Percentiles rank a stretch among this genome's conserved stretches.
These are phyloP conservation scores for Nasonia longicornis DNA, from an alignment of 1,140 invertebrate species.

Conservation along the genomic window DNA sequence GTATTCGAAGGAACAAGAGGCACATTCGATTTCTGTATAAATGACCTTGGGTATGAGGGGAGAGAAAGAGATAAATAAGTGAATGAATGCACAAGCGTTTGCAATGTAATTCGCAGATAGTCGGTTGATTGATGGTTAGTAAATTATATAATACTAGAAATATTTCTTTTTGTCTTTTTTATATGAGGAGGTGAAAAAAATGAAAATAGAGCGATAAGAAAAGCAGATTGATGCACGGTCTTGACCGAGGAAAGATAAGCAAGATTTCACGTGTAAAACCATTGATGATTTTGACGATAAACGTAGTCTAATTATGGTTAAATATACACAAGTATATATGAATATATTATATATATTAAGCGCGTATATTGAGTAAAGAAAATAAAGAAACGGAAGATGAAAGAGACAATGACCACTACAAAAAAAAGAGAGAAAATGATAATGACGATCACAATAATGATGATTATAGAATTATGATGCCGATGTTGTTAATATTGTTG, in stretches of 20 bases:
- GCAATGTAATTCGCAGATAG: conserved; percentile 27
- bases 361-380: conserved; percentile 27
- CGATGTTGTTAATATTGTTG: conserved; percentile 64
- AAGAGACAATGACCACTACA: conserved; percentile 46
- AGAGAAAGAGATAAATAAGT: not conserved
- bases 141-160: conserved; percentile 28
- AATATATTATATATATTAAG: conserved; percentile 43
- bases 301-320: conserved; percentile 38
- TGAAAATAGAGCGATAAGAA: not conserved
- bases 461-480: conserved; percentile 57
- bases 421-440: conserved; percentile 42
- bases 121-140: conserved; percentile 23
- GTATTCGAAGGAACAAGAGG: not conserved
- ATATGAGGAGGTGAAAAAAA: conserved; percentile 50
- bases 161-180: conserved; percentile 21
- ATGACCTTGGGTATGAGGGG: not conserved
- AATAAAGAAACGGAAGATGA: conserved; percentile 33
- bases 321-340: conserved; percentile 43
- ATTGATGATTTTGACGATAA: conserved; percentile 34
- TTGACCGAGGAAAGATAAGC: not conserved
- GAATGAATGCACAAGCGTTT: conserved; percentile 26
- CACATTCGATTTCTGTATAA: conserved; percentile 3
- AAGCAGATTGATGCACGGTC: not conserved
- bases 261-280: conserved; percentile 9
- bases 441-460: conserved; percentile 56